Base-by-base conservation (phyloP, 2,113 vertebrate genomes). In the Phocoena phocoena region DNA sequence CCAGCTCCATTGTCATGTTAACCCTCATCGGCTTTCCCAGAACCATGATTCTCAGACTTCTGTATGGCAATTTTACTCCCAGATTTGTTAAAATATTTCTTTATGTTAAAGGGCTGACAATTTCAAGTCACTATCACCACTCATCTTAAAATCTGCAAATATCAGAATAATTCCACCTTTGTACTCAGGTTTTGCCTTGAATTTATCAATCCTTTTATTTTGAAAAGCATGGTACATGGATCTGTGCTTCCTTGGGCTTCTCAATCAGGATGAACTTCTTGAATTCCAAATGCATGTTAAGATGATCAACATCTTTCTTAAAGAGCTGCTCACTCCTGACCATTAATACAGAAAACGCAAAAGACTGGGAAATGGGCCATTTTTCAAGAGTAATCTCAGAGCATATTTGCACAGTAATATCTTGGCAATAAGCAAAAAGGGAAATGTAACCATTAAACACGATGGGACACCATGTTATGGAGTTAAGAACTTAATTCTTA, bases 401-500 rank as follows among this genome's bases (percentile, higher is more conserved):
- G 67, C 17, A 4, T 87, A 71, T 96, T 55, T 91, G 63, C 23
- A 81, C 3, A 38, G 53, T 63, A 50, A 58, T 90, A 53, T 81
- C 89, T 97, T 95, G 58, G 53, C 36, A 96, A 71, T 90, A 87
- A 73, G 26, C n/a, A 76, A 55, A 74, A 58, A 80, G 33, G 36
- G n/a, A 67, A 96, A 71, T 89, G 31, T 70, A 92, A 92, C 90
- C 63, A 92, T 84, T 86, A 67, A 90, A n/a, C 36, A 73, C 44
- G 36, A 71, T 47, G 38, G 79, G 81, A 15, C 14, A 67, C 79
- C 31, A 4, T 89, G 63, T 41, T 97, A 92, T 68, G 81, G 44
- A 93, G 76, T 84, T 85, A 97, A 93, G 82, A 96, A 96, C 95
- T 96, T 94, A 87, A 90, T 83, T 93, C 92, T 65, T 62, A 17